Evolutionary conservation across 2,797 vertebrate genomes (phyloP).

Genomic region (Takifugu ocellatus): DNA sequence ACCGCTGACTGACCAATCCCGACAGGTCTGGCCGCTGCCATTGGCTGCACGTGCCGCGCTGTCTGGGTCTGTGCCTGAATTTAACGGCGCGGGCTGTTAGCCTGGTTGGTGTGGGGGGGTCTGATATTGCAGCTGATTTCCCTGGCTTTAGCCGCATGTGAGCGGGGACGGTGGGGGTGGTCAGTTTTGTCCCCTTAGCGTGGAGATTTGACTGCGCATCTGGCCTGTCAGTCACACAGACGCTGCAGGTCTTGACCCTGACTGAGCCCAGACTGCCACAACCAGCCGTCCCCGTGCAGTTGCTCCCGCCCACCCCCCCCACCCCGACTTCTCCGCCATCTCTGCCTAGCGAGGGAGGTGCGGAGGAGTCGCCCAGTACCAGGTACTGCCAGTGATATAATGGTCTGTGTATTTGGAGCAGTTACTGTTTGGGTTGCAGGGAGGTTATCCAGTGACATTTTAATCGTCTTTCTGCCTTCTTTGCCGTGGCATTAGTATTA

Average conservation of each 20-base stretch:
- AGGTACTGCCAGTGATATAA: slow-evolving; percentile 64
- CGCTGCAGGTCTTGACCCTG: slow-evolving; percentile 47
- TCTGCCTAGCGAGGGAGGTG: slow-evolving; percentile 45
- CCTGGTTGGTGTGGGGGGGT: background rate
- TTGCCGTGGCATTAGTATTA: slow-evolving; percentile 67
- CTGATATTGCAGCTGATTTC: background rate
- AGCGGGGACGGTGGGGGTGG: background rate
- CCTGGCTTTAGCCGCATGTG: background rate
- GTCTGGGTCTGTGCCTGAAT: too few relatives aligned
- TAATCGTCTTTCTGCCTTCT: slow-evolving; percentile 74
- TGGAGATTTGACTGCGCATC: slow-evolving; percentile 44
- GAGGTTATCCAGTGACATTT: slow-evolving; percentile 75
- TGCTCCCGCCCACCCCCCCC: slow-evolving; percentile 5
- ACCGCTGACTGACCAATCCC: slow-evolving; percentile 41
- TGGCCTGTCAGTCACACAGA: slow-evolving; percentile 53
- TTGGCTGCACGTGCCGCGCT: too few relatives aligned
- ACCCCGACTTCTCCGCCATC: slow-evolving; percentile 25
- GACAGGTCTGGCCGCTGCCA: slow-evolving; percentile 8
- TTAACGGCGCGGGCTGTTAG: background rate
- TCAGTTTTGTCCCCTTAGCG: slow-evolving; percentile 27
- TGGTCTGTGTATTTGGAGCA: slow-evolving; percentile 56
- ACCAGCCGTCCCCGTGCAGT: slow-evolving; percentile 14
- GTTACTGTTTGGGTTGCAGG: slow-evolving; percentile 66
- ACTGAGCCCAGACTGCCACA: slow-evolving; percentile 19
- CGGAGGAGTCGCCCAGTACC: slow-evolving; percentile 56